Evolutionary conservation across 2,888 invertebrate species (phyloP).

Genomic region (Erpobdella octoculata): DNA sequence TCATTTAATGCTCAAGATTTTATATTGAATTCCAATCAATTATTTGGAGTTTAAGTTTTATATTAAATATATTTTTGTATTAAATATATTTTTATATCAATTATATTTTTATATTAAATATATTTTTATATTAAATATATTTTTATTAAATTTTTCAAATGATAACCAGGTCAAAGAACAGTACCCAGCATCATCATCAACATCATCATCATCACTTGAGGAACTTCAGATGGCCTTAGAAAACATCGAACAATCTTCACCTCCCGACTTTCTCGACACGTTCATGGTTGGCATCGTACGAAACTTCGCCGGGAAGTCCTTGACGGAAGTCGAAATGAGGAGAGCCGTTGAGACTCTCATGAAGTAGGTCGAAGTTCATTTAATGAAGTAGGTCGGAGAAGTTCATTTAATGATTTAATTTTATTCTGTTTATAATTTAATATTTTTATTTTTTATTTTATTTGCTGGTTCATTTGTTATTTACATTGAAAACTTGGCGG

Average conservation of each 20-base stretch:
- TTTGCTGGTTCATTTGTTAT: background rate
- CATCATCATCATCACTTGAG: slow-evolving; percentile 10
- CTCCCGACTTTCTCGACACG: background rate
- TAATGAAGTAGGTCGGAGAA: background rate
- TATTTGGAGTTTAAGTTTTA: background rate
- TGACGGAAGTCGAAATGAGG: background rate
- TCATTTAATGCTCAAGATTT: too few species aligned
- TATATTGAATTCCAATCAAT: too few species aligned
- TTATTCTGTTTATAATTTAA: background rate
- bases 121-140: background rate
- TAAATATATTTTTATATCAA: background rate
- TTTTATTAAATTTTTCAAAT: background rate
- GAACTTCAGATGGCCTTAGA: slow-evolving; percentile 11
- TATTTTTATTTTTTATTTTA: background rate
- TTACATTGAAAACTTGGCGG: too few species aligned
- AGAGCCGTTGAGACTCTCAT: background rate
- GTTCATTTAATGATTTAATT: background rate
- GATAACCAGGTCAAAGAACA: background rate
- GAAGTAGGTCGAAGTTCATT: background rate
- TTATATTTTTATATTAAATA: background rate
- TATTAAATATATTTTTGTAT: background rate
- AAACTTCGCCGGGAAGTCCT: background rate
- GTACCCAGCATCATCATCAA: background rate
- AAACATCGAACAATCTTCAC: background rate
- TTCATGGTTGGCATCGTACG: background rate